Evolutionary conservation across 1,140 invertebrate genomes (phyloP), one percentile per base, ranked within the genome.

Genomic region (Fopius arisanus): DNA sequence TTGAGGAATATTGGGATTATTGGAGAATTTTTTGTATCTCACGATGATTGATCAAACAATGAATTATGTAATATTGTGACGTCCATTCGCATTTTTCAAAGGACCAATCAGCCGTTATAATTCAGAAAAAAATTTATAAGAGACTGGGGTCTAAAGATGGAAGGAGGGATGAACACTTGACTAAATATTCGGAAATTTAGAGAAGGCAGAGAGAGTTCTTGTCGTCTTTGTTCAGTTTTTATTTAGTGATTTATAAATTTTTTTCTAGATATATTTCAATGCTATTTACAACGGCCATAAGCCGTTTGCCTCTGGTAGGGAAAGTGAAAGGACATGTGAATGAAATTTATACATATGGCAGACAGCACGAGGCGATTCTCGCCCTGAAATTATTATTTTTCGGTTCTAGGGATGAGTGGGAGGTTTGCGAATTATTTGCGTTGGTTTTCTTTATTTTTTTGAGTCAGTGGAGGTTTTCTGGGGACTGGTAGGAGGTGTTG

Each of bases 301-400:
- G 43, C 43, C 5, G 43, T 37, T 37, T 37, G 33, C 33, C 14
- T 62, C 14, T n/a, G 12, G n/a, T 40, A 67, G 33, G 40, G 66
- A 67, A 67, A 67, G 66, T 67, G 66, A 67, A 67, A 67, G 66
- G 66, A 43, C 66, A 67, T 26, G 33, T 41, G 66, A 40, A 67
- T 62, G 12, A 62, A 28, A 62, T 28, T 62, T 14, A n/a, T 62
- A 54, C 48, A 28, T 62, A 48, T 48, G 43, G 5, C 16, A 2
- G 43, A 14, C 16, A 16, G 14, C 16, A 48, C 16, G 43, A 48
- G 16, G n/a, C 7, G 43, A 48, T 16, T 16, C 16, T 48, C n/a
- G 16, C 43, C 14, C 43, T 16, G 16, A 48, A 48, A 48, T 16
- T 48, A 2, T 12, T 7, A 19, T 16, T 48, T 48, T 48, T 2